phyloP scores from a whole-genome alignment of 2,888 invertebrate genomes.

The Melipona beecheii region DNA sequence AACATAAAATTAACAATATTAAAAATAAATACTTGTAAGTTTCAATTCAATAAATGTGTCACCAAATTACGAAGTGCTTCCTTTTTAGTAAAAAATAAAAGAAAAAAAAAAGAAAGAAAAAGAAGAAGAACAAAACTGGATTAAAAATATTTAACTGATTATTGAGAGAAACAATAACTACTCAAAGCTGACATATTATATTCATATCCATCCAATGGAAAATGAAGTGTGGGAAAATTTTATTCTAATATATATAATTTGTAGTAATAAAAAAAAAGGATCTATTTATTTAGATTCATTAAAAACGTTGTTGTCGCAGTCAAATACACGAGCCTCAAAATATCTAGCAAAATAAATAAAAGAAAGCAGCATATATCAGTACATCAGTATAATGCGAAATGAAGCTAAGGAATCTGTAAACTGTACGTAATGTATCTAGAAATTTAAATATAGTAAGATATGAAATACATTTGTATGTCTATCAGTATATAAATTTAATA shows the following conservation, averaged over 20 bases:
- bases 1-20: conserved; percentile 52
- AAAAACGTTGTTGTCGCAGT: conserved; percentile 37
- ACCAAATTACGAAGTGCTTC: conserved; percentile 55
- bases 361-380: conserved; percentile 50
- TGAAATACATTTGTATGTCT: conserved; percentile 47
- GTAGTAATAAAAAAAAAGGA: conserved; percentile 21
- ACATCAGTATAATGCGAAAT: conserved; percentile 58
- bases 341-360: conserved; percentile 24
- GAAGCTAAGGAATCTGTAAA: conserved; percentile 38
- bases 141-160: conserved; percentile 17
- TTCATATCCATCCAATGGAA: conserved; percentile 20
- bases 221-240: conserved; percentile 19
- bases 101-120: too few species aligned
- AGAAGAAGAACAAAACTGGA: conserved; percentile 31
- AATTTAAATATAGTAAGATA: conserved; percentile 38
- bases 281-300: conserved; percentile 50
- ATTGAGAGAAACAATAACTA: conserved; percentile 6
- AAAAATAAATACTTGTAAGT: conserved; percentile 51
- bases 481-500: conserved; percentile 45
- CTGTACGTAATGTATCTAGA: conserved; percentile 51
- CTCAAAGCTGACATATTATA: conserved; percentile 17
- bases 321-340: conserved; percentile 32
- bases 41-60: conserved; percentile 58
- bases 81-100: conserved; percentile 39
- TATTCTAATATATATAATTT: conserved; percentile 43